Evolutionary conservation across 2,888 invertebrate genomes (phyloP).

Genomic region (Julus scandinavius): DNA sequence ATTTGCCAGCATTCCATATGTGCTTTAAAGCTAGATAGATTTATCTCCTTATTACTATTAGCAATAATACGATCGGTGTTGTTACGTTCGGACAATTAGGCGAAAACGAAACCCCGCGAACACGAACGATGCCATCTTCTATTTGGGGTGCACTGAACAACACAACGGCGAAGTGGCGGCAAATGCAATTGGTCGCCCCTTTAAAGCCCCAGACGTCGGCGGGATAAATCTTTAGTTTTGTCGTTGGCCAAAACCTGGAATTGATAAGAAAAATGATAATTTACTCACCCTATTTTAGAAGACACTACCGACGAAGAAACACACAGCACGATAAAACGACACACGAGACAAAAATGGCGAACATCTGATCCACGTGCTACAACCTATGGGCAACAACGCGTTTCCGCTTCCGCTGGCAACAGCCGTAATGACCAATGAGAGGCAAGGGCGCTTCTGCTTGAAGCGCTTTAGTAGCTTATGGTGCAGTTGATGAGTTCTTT

Average conservation of each 20-base stretch:
- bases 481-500: neutral
- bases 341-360: constrained; percentile 52
- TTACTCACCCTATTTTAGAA: constrained; percentile 44
- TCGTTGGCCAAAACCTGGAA: neutral
- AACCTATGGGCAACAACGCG: neutral
- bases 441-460: neutral
- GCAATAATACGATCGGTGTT: neutral
- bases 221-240: neutral
- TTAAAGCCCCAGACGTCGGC: neutral
- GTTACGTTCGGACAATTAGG: neutral
- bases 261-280: neutral
- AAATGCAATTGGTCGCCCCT: neutral
- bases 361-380: constrained; percentile 51
- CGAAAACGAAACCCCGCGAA: neutral
- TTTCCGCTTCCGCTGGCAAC: constrained; percentile 48
- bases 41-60: neutral
- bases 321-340: constrained; percentile 39
- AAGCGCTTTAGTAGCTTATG: neutral
- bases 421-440: neutral
- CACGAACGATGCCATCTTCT: neutral
- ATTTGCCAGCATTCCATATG: neutral
- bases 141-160: neutral
- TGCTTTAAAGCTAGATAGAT: neutral
- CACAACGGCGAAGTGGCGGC: constrained; percentile 37
- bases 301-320: constrained; percentile 50